phyloP scores from a whole-genome alignment of 1,140 invertebrate species.

The Sminthurinus signatus region DNA sequence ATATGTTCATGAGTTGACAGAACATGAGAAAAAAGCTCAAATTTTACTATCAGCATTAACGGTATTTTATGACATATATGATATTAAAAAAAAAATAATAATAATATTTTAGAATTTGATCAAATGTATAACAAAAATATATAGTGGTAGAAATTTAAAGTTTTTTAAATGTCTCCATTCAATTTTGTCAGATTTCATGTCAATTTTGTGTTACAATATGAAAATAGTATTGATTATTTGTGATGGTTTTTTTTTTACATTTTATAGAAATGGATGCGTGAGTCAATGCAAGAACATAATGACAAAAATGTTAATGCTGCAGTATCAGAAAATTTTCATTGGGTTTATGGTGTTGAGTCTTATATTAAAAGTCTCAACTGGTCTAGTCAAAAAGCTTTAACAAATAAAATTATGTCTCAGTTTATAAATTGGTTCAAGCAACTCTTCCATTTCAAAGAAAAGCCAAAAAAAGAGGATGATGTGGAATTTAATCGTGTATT shows the following conservation, averaged over 20 bases:
- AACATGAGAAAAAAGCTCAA: slow-evolving; percentile 11
- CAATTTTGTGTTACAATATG: background rate
- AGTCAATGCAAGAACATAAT: slow-evolving; percentile 6
- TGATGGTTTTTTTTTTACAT: background rate
- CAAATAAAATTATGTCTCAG: slow-evolving; percentile 28
- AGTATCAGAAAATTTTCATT: slow-evolving; percentile 29
- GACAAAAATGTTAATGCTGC: slow-evolving; percentile 1
- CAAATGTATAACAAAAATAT: background rate
- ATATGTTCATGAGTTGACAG: slow-evolving; percentile 1
- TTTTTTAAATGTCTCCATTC: background rate
- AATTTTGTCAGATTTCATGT: background rate
- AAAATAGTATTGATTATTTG: background rate
- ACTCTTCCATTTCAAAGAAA: slow-evolving; percentile 36
- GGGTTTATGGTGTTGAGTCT: slow-evolving; percentile 38
- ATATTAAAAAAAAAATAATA: background rate
- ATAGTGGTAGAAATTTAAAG: background rate
- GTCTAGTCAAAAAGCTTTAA: slow-evolving; percentile 35
- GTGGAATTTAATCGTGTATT: slow-evolving; percentile 33
- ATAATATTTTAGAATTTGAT: background rate
- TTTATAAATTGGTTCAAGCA: slow-evolving; percentile 37
- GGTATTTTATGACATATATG: too few species aligned
- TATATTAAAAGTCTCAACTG: slow-evolving; percentile 33
- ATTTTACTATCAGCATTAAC: background rate
- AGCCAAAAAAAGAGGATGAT: slow-evolving; percentile 14
- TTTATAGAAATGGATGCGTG: slow-evolving; percentile 31